phyloP scores from a whole-genome alignment of 2,113 vertebrate genomes.

The Promerops cafer region DNA sequence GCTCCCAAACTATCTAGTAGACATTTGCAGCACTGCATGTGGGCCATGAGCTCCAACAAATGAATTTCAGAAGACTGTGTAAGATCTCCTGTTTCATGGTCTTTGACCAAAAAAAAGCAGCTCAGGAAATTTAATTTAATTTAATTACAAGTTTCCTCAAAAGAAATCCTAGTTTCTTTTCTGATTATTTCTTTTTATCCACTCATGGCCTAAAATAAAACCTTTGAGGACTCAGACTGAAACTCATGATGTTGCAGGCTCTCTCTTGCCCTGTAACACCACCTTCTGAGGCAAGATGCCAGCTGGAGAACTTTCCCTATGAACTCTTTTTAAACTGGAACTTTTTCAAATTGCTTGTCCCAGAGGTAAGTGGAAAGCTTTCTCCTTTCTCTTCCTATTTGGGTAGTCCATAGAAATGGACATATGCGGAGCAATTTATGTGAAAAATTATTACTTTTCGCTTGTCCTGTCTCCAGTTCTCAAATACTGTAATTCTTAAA shows the following conservation, averaged over 20 bases:
- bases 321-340: not conserved
- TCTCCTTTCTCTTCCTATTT: not conserved
- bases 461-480: not conserved
- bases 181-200: not conserved
- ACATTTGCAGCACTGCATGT: not conserved
- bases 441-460: not conserved
- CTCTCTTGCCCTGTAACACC: fast-evolving
- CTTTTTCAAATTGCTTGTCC: not conserved
- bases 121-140: not conserved
- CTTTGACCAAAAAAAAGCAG: not conserved
- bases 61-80: not conserved
- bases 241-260: not conserved
- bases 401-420: not conserved
- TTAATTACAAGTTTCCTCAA: not conserved
- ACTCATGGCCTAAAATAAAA: not conserved
- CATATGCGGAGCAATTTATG: not conserved
- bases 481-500: not conserved
- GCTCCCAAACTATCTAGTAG: not conserved
- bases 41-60: not conserved
- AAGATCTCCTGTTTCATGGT: not conserved
- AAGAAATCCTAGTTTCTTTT: not conserved
- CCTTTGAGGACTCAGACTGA: not conserved
- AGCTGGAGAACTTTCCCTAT: not conserved
- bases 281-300: not conserved
- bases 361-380: not conserved